Conservation (phyloP, 1,140 invertebrate species). For the Macrotrachela quadricornifera region DNA sequence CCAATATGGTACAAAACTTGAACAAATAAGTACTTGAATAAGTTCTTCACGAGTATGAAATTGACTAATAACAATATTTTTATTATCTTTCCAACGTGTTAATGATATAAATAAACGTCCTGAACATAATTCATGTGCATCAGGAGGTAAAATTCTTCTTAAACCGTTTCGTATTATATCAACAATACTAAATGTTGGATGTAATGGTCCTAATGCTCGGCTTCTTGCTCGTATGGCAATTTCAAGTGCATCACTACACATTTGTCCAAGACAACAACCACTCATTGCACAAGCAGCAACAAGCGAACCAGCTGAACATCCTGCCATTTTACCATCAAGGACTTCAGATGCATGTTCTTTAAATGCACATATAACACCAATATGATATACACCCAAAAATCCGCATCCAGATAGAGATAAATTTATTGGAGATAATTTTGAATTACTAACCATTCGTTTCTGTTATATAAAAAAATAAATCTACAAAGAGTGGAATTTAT, state of each 20-base stretch:
- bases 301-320: conserved; percentile 82
- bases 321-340: conserved; percentile 62
- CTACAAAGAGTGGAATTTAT: no score
- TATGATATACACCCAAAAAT: conserved; percentile 93
- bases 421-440: conserved; percentile 26
- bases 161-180: conserved; percentile 60
- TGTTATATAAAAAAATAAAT: no score
- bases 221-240: conserved; percentile 66
- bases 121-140: conserved; percentile 63
- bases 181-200: conserved; percentile 78
- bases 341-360: conserved; percentile 87
- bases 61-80: conserved; percentile 78
- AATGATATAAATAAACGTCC: conserved; percentile 77
- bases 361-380: conserved; percentile 83
- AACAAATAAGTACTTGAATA: conserved; percentile 70
- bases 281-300: conserved; percentile 76
- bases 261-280: conserved; percentile 62
- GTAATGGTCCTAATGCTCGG: conserved; percentile 69
- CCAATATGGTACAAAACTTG: conserved; percentile 82
- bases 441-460: no score
- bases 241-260: conserved; percentile 36
- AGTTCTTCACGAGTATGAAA: conserved; percentile 75
- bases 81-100: conserved; percentile 73
- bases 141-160: conserved; percentile 51
- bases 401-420: conserved; percentile 92